Evolutionary conservation across 2,113 vertebrate species (phyloP).

Genomic region (Nycticebus coucang): DNA sequence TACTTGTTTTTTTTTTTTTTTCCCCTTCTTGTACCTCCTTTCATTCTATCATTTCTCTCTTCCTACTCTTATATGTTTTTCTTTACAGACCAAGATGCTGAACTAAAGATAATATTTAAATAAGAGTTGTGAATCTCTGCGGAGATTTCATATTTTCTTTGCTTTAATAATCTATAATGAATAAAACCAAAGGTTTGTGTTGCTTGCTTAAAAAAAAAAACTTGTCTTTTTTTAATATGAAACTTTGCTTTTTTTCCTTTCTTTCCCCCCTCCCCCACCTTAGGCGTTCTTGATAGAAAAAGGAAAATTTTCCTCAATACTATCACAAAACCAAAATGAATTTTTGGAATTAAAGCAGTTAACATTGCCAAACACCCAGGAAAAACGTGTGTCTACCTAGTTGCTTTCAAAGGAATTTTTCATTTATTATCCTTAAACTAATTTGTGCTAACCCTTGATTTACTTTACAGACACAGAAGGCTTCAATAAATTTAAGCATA

Average conservation of each 20-base stretch:
- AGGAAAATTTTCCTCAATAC: background rate
- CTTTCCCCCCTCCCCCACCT: background rate
- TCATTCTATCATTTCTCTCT: background rate
- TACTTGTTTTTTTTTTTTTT: background rate
- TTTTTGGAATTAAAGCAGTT: slow-evolving; percentile 23
- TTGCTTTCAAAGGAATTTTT: slow-evolving; percentile 39
- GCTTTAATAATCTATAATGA: background rate
- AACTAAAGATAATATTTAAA: slow-evolving; percentile 25
- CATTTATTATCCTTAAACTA: background rate
- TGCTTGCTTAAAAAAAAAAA: slow-evolving; percentile 25
- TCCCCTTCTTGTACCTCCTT: background rate
- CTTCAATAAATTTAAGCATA: slow-evolving; percentile 25
- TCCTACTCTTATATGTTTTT: background rate
- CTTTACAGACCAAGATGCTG: background rate
- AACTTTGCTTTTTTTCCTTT: background rate
- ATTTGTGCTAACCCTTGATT: slow-evolving; percentile 9
- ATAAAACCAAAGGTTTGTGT: background rate
- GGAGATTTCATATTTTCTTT: slow-evolving; percentile 21
- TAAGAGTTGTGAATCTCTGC: background rate
- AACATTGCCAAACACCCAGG: background rate
- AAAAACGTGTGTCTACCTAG: slow-evolving; percentile 35
- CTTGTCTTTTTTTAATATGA: background rate
- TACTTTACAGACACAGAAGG: background rate
- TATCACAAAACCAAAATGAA: background rate
- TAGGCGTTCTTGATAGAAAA: background rate